Evolutionary conservation across 2,888 invertebrate species (phyloP).

Genomic region (Athalia rosae): DNA sequence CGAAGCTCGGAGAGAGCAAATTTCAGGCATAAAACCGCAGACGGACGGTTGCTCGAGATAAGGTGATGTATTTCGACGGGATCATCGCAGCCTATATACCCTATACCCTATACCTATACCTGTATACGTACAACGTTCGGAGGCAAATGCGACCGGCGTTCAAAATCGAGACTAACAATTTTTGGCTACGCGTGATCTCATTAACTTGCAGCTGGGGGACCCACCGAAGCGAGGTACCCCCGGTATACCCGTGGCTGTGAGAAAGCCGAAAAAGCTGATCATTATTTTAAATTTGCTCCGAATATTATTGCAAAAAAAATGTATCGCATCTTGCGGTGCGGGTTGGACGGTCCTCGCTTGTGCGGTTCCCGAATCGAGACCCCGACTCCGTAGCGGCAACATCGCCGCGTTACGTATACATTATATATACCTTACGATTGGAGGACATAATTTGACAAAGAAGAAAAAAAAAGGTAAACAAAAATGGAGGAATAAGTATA

Average conservation of each 20-base stretch:
- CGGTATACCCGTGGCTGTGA: slow-evolving; percentile 15
- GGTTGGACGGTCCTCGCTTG: slow-evolving; percentile 3
- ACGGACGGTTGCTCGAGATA: too few relatives aligned
- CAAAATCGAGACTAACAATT: slow-evolving; percentile 70
- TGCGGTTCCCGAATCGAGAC: background rate
- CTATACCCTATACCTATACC: slow-evolving; percentile 35
- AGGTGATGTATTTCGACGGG: background rate
- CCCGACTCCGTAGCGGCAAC: slow-evolving; percentile 37
- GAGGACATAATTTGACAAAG: slow-evolving; percentile 45
- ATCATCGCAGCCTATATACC: background rate
- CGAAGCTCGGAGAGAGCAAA: too few relatives aligned
- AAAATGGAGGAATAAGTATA: background rate
- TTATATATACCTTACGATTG: slow-evolving; percentile 47
- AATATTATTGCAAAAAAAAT: slow-evolving; percentile 64
- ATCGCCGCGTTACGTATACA: slow-evolving; percentile 11
- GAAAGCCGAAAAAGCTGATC: slow-evolving; percentile 57
- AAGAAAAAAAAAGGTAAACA: slow-evolving; percentile 16
- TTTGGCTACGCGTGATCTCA: slow-evolving; percentile 73
- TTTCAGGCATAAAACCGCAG: too few relatives aligned
- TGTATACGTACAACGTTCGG: background rate
- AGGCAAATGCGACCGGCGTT: background rate
- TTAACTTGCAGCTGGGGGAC: slow-evolving; percentile 63
- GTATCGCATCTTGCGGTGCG: slow-evolving; percentile 63
- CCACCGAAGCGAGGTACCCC: too few relatives aligned
- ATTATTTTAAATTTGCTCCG: slow-evolving; percentile 65